Conservation (phyloP, 2,797 vertebrate species). For the Tympanoctomys barrerae region DNA sequence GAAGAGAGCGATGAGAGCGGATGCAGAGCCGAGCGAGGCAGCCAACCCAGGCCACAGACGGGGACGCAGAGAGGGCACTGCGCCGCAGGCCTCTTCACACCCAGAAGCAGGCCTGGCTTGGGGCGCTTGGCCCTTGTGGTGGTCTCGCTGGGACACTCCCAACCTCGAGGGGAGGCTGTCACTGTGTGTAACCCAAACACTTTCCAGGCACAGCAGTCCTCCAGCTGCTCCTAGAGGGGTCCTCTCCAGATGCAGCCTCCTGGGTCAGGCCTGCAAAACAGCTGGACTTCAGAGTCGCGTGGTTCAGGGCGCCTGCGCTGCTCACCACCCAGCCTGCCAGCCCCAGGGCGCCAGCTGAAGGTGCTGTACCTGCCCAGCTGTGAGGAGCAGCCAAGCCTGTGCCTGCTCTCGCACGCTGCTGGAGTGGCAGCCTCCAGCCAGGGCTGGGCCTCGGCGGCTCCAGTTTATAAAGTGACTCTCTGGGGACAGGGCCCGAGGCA, state of each 20-base stretch:
- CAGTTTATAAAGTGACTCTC: not conserved
- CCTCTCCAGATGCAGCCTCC: accelerated
- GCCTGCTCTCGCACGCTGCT: not conserved
- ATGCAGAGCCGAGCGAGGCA: not conserved
- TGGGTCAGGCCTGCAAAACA: not conserved
- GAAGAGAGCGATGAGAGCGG: not conserved
- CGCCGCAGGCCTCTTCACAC: not conserved
- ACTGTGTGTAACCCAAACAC: not conserved
- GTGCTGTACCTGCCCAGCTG: not conserved
- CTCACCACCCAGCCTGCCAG: not conserved
- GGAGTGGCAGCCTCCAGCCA: not conserved
- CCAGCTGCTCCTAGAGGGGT: not conserved
- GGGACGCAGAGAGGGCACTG: not conserved
- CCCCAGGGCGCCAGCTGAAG: not conserved
- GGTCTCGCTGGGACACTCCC: too few species aligned
- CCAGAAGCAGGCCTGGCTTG: too few species aligned
- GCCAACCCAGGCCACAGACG: not conserved
- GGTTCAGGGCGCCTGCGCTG: not conserved
- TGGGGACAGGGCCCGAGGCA: not conserved
- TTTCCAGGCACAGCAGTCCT: not conserved
- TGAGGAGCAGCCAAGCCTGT: not conserved
- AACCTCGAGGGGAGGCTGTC: not conserved
- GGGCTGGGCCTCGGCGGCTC: not conserved
- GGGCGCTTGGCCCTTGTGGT: not conserved
- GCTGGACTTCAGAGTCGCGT: too few species aligned